These are phyloP conservation scores for Tupaia tana DNA, from an alignment of 2,113 vertebrate species.

Conservation along the genomic window DNA sequence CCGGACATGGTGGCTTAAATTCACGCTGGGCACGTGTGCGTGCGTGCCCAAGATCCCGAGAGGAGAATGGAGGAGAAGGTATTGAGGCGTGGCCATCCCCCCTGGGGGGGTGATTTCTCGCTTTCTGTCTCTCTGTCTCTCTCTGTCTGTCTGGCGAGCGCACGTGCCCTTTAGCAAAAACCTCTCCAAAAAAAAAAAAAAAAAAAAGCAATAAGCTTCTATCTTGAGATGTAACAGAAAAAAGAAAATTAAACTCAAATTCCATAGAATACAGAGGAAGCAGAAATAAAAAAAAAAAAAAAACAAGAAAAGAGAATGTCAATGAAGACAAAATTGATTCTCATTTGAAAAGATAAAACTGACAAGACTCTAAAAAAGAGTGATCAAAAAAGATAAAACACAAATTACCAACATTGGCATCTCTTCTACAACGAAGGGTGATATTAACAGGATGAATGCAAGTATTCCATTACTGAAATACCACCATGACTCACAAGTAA, in stretches of 20 bases:
- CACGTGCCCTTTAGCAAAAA: too few species aligned
- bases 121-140: too few species aligned
- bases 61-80: too few species aligned
- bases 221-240: background rate
- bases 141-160: too few species aligned
- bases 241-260: background rate
- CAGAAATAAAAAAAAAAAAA: slow-evolving; percentile 23
- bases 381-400: background rate
- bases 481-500: background rate
- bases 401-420: background rate
- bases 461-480: background rate
- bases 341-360: slow-evolving; percentile 2
- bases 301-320: slow-evolving; percentile 13
- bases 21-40: too few species aligned
- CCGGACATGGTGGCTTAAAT: too few species aligned
- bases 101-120: too few species aligned
- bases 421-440: background rate
- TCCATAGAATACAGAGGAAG: background rate
- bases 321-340: background rate
- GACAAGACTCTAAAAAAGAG: background rate
- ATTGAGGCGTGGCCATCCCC: too few species aligned
- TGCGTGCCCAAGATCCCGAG: too few species aligned
- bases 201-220: background rate
- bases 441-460: background rate
- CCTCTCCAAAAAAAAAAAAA: too few species aligned